These are phyloP conservation scores for Drosophila neonasuta DNA, from an alignment of 2,888 invertebrate genomes.

Conservation along the genomic window DNA sequence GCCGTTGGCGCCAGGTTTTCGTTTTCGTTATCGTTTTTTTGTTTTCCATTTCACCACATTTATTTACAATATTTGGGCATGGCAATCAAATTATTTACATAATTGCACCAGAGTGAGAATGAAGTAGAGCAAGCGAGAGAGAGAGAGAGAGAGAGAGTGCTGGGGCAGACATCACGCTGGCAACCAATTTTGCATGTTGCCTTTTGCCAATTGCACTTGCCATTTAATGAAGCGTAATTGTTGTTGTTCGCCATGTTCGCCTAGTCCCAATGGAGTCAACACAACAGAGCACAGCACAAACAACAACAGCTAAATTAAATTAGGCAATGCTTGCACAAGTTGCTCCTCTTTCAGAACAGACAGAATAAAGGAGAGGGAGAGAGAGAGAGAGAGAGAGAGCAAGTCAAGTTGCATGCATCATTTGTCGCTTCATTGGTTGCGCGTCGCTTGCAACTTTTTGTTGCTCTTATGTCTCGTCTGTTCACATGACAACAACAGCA, in stretches of 20 bases:
- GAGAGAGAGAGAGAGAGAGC: background rate
- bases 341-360: background rate
- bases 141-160: background rate
- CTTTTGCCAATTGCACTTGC: constrained; percentile 67
- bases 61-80: constrained; percentile 66
- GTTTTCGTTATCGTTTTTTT: constrained; percentile 1
- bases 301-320: constrained; percentile 53
- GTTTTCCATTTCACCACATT: constrained; percentile 52
- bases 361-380: background rate
- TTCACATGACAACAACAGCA: constrained; percentile 51
- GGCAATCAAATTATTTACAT: constrained; percentile 73
- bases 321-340: constrained; percentile 59
- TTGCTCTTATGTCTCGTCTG: constrained; percentile 46
- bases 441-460: constrained; percentile 36
- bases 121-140: background rate
- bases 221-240: constrained; percentile 76
- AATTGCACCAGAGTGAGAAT: constrained; percentile 52
- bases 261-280: constrained; percentile 40
- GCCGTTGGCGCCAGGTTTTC: constrained; percentile 39
- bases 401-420: constrained; percentile 44
- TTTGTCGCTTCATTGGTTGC: constrained; percentile 56
- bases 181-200: constrained; percentile 55
- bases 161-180: constrained; percentile 44
- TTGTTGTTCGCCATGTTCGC: constrained; percentile 50
- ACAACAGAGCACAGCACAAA: constrained; percentile 13